Percentiles rank a stretch among this genome's conserved stretches.
These are phyloP conservation scores for Diabrotica balteata DNA, from an alignment of 2,888 invertebrate species.

Conservation along the genomic window DNA sequence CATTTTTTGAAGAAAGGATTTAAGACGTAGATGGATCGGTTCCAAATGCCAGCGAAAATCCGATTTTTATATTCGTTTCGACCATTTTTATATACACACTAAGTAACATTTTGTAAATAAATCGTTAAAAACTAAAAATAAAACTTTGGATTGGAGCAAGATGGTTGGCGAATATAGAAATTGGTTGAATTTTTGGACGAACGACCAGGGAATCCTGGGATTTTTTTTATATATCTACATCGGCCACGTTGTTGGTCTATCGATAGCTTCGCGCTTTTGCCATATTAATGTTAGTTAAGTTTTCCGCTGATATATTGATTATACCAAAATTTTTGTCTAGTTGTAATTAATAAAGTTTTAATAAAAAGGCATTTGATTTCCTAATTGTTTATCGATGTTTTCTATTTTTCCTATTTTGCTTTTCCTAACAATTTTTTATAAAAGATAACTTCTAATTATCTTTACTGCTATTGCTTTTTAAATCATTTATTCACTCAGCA, in stretches of 20 bases:
- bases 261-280: constrained; percentile 44
- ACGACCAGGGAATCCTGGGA: constrained; percentile 58
- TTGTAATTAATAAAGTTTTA: constrained; percentile 39
- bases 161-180: constrained; percentile 13
- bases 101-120: constrained; percentile 21
- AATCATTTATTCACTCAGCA: too few species aligned
- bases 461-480: too few species aligned
- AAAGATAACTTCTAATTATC: too few species aligned
- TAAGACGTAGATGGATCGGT: constrained; percentile 45
- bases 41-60: constrained; percentile 40
- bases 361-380: constrained; percentile 20
- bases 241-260: constrained; percentile 52
- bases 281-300: constrained; percentile 40
- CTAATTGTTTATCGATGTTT: too few species aligned
- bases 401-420: too few species aligned
- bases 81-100: constrained; percentile 12
- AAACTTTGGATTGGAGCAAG: too few species aligned
- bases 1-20: constrained; percentile 39
- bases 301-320: constrained; percentile 40
- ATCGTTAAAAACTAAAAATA: not conserved
- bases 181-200: constrained; percentile 48
- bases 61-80: constrained; percentile 30
- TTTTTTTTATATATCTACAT: constrained; percentile 60
- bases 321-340: constrained; percentile 46
- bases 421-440: too few species aligned